phyloP scores from a whole-genome alignment of 2,113 vertebrate species.

The Cyrtonyx montezumae region DNA sequence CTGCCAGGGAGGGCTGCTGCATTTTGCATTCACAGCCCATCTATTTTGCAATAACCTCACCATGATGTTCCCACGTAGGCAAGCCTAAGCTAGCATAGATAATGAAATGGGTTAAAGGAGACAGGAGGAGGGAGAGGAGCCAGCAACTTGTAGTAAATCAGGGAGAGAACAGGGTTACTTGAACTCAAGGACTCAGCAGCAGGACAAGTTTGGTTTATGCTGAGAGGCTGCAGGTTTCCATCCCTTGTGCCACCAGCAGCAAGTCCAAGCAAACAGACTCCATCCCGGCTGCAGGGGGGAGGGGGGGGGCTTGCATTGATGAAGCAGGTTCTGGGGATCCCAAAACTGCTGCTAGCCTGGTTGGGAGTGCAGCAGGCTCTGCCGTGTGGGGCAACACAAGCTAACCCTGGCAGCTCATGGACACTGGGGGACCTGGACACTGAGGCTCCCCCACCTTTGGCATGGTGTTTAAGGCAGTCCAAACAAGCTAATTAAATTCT shows the following conservation, averaged over 20 bases:
- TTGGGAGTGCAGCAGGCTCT: neutral
- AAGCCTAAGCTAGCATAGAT: conserved; percentile 74
- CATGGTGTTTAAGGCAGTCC: neutral
- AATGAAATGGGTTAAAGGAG: conserved; percentile 75
- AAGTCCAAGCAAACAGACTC: neutral
- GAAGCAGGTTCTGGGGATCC: neutral
- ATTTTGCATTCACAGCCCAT: conserved; percentile 67
- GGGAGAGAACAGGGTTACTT: conserved; percentile 41
- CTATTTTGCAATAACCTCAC: conserved; percentile 70
- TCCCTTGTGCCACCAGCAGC: neutral
- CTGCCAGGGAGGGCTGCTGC: conserved; percentile 52
- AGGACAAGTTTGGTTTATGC: conserved; percentile 16
- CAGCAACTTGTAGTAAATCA: conserved; percentile 65
- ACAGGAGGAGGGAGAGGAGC: conserved; percentile 60
- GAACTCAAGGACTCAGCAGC: conserved; percentile 52
- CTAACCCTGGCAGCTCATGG: rapidly evolving
- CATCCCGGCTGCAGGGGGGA: neutral
- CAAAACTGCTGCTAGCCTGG: neutral
- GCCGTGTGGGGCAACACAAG: neutral
- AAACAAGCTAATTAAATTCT: conserved; percentile 68
- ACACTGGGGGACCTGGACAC: rapidly evolving
- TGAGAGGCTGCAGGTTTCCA: rapidly evolving
- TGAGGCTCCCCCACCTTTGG: conserved; percentile 35
- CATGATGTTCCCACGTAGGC: conserved; percentile 70
- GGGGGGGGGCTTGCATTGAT: neutral